Base-by-base conservation (phyloP, 2,888 invertebrate species). In the Proisotoma minuta region DNA sequence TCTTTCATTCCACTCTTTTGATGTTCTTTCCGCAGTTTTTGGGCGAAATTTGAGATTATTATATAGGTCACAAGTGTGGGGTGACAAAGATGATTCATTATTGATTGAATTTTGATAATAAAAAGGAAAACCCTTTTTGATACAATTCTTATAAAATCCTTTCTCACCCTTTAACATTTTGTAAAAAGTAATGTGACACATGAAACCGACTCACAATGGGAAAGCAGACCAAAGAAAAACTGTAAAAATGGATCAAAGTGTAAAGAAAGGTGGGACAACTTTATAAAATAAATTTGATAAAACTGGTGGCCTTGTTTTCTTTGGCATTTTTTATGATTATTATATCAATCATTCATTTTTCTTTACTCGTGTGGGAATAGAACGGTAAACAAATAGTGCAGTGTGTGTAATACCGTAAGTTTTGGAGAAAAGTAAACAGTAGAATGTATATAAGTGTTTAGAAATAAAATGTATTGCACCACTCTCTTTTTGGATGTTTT, bases 281-380 rank as follows among this genome's bases (percentile, higher is more conserved):
- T 49, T 49, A 18, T 8, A 22, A 20, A 34, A 34, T 5, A 24
- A 22, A 49, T 49, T 22, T 24, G 26, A 49, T 49, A 49, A 49
- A 49, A 49, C 8, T 49, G 47, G 20, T 47, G n/a, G n/a, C n/a
- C n/a, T n/a, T n/a, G 49, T 49, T 24, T 49, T 43, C 43, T 43
- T 43, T 43, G 4, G n/a, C n/a, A n/a, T n/a, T n/a, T n/a, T n/a
- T n/a, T n/a, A n/a, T n/a, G n/a, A n/a, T n/a, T n/a, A n/a, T n/a
- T n/a, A n/a, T n/a, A n/a, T n/a, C n/a, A n/a, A 4, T 43, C 43
- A 43, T 43, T 43, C 43, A n/a, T 24, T 22, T 28, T 53, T 60
- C 26, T 26, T 58, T 53, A 59, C 48, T 52, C 57, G 63, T 64
- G 64, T 64, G 64, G 64, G 64, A 64, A 64, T 52, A 63, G 58